Evolutionary conservation across 2,888 invertebrate species (phyloP).

Genomic region (Drosophila atroscutellata): DNA sequence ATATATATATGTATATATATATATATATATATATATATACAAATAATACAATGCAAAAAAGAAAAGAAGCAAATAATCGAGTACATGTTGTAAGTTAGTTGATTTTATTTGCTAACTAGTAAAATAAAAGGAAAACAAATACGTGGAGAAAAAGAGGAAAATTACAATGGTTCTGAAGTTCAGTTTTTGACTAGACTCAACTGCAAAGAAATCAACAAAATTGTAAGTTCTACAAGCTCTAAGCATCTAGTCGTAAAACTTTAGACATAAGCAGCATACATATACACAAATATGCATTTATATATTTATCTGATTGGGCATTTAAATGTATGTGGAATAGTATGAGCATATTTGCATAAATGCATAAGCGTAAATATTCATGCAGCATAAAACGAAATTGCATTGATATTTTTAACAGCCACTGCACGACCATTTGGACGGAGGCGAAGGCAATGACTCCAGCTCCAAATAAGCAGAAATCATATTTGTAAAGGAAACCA

Average conservation of each 20-base stretch:
- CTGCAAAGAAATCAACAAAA: constrained; percentile 36
- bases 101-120: constrained; percentile 70
- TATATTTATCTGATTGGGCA: constrained; percentile 23
- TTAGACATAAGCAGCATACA: constrained; percentile 31
- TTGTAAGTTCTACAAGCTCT: constrained; percentile 73
- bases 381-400: constrained; percentile 60
- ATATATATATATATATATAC: constrained; percentile 23
- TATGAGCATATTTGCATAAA: constrained; percentile 60
- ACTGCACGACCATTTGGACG: constrained; percentile 10
- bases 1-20: constrained; percentile 31
- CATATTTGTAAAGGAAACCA: constrained; percentile 41
- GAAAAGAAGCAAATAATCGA: constrained; percentile 53
- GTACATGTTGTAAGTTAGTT: constrained; percentile 73
- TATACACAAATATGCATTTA: constrained; percentile 10
- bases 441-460: not conserved
- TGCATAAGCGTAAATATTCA: constrained; percentile 73
- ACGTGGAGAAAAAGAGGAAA: not conserved
- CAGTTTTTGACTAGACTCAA: not conserved
- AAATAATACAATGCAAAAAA: constrained; percentile 32
- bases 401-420: constrained; percentile 37
- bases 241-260: constrained; percentile 67
- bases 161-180: not conserved
- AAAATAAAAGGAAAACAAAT: constrained; percentile 10
- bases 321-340: constrained; percentile 32
- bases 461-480: constrained; percentile 23